Evolutionary conservation across 2,113 vertebrate species (phyloP).

Genomic region (Natator depressus): DNA sequence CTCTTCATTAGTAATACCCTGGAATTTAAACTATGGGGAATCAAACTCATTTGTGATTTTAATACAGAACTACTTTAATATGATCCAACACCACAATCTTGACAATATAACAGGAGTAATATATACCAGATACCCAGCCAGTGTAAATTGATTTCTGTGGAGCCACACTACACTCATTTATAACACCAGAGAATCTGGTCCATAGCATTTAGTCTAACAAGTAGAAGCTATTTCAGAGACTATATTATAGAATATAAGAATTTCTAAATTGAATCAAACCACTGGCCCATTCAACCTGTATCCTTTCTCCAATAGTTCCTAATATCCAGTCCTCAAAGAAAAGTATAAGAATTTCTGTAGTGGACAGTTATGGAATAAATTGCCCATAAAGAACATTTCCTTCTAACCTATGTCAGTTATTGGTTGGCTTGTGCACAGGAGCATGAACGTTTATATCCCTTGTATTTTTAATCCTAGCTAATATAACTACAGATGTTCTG

Average conservation of each 20-base stretch:
- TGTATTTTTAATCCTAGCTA: not conserved
- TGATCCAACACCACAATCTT: not conserved
- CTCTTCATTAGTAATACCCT: no score
- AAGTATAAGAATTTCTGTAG: not conserved
- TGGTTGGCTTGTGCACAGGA: not conserved
- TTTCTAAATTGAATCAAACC: not conserved
- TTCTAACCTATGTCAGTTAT: not conserved
- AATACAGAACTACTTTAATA: no score
- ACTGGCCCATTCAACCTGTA: not conserved
- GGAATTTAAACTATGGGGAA: no score
- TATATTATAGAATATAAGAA: not conserved
- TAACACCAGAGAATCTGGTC: not conserved
- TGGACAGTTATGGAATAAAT: not conserved
- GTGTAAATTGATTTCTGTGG: not conserved
- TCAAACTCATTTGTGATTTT: no score
- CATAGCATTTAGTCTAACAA: not conserved
- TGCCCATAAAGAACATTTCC: not conserved
- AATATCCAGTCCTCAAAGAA: not conserved
- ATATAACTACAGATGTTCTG: not conserved
- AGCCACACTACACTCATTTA: not conserved
- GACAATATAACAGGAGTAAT: not conserved
- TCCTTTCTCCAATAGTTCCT: not conserved
- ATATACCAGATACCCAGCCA: not conserved
- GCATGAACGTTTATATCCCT: not conserved
- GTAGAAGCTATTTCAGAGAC: not conserved